Percentiles rank a stretch among this genome's conserved stretches.
Evolutionary conservation across 2,113 vertebrate genomes (phyloP).

Genomic region (Corapipo altera): DNA sequence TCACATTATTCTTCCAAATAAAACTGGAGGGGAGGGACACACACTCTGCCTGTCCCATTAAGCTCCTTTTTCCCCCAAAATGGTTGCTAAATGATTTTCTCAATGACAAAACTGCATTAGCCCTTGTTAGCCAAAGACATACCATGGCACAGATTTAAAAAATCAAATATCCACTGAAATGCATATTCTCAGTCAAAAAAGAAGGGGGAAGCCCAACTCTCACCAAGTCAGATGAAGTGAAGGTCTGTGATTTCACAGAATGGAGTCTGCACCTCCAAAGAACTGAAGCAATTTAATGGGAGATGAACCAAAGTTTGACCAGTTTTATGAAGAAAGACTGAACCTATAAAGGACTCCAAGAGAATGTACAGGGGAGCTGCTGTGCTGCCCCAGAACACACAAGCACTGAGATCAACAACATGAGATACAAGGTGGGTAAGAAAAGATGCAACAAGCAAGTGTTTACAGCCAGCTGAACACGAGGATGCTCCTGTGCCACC

Average conservation of each 20-base stretch:
- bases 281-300: background rate
- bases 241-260: background rate
- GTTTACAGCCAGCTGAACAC: background rate
- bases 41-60: background rate
- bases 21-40: too few species aligned
- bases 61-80: background rate
- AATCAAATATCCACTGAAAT: background rate
- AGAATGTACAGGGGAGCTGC: rapidly evolving
- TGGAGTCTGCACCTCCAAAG: background rate
- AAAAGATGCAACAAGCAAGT: background rate
- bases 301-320: background rate
- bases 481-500: background rate
- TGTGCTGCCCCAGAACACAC: background rate
- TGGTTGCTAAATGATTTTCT: background rate
- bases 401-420: rapidly evolving
- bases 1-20: background rate
- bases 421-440: background rate
- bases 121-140: background rate
- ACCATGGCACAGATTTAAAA: background rate
- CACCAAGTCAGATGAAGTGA: background rate
- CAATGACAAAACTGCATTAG: background rate
- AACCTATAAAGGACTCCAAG: background rate
- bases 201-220: background rate
- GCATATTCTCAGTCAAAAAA: background rate
- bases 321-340: background rate